phyloP scores from a whole-genome alignment of 2,797 vertebrate species.

The Liparis tanakae region DNA sequence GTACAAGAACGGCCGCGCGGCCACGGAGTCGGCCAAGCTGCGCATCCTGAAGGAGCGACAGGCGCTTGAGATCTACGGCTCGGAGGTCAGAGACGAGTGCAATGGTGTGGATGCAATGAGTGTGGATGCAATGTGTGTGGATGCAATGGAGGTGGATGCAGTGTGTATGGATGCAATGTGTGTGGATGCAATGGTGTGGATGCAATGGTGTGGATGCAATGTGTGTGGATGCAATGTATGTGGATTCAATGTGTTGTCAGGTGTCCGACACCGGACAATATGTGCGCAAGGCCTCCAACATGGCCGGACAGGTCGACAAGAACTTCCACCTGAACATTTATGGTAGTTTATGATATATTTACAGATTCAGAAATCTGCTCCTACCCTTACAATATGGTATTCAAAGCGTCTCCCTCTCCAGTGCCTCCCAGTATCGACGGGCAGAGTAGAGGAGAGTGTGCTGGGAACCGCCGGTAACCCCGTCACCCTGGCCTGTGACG shows the following conservation, averaged over 20 bases:
- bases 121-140: no score
- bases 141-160: no score
- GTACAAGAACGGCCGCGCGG: slow-evolving; percentile 90
- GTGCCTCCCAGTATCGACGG: slow-evolving; percentile 94
- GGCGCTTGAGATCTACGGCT: slow-evolving; percentile 83
- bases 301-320: slow-evolving; percentile 95
- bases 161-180: no score
- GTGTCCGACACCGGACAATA: slow-evolving; percentile 97
- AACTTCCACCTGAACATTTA: slow-evolving; percentile 95
- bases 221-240: no score
- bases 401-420: slow-evolving; percentile 48
- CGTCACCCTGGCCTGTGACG: slow-evolving; percentile 91
- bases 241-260: slow-evolving; percentile 68
- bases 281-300: slow-evolving; percentile 93
- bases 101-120: no score
- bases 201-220: no score
- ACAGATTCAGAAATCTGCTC: not conserved
- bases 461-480: slow-evolving; percentile 90
- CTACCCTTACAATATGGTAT: not conserved
- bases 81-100: slow-evolving; percentile 84
- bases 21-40: slow-evolving; percentile 83
- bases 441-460: slow-evolving; percentile 81
- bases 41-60: slow-evolving; percentile 84
- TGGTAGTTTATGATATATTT: slow-evolving; percentile 78
- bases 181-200: no score